Conservation (phyloP, 2,113 vertebrate genomes). For the Herpailurus yagouaroundi region DNA sequence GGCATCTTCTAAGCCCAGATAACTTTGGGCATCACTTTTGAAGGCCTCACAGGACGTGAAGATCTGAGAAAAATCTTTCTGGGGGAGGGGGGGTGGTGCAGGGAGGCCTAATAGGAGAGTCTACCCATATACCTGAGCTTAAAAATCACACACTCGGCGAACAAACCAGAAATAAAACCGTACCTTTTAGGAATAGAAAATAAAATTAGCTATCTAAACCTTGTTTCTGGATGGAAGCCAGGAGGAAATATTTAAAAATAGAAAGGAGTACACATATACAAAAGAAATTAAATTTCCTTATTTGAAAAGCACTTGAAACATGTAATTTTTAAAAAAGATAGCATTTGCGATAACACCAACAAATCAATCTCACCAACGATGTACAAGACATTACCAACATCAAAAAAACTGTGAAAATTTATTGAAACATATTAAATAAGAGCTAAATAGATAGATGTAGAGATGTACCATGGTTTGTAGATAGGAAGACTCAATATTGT, state of each 20-base stretch:
- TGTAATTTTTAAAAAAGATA: neutral
- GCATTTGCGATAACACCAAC: neutral
- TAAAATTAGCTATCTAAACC: neutral
- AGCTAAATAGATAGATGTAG: conserved; percentile 25
- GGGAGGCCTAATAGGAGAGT: neutral
- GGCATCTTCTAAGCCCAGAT: neutral
- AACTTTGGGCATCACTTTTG: neutral
- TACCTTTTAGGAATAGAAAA: neutral
- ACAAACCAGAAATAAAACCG: conserved; percentile 37
- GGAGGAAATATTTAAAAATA: neutral
- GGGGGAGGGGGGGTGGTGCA: too few relatives aligned
- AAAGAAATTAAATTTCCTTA: neutral
- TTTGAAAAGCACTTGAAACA: neutral
- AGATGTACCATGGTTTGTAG: neutral
- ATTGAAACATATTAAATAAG: neutral
- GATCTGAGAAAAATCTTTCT: neutral
- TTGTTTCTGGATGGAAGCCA: neutral
- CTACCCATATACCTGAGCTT: neutral
- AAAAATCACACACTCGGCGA: neutral
- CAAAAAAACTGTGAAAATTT: neutral
- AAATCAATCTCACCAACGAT: conserved; percentile 16
- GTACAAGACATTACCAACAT: neutral
- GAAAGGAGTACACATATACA: neutral
- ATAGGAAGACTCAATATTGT: neutral
- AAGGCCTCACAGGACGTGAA: neutral